Conservation (phyloP, 1,140 invertebrate species). For the Hycleus phaleratus region DNA sequence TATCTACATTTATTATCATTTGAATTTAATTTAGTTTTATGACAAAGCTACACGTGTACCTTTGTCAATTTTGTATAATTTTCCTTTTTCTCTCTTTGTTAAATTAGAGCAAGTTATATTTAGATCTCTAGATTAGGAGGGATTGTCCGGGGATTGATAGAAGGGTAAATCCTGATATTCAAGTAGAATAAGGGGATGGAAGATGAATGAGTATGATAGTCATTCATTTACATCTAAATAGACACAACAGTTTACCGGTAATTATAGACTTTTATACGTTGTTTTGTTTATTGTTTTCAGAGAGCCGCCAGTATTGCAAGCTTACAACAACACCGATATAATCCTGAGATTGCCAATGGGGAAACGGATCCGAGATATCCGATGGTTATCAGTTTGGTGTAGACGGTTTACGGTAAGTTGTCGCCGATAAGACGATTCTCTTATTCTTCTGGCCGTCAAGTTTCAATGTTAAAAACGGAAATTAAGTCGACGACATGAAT, state of each 20-base stretch:
- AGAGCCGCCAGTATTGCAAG: constrained; percentile 66
- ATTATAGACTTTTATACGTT: constrained; percentile 6
- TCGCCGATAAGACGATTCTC: too few relatives aligned
- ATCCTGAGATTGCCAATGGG: constrained; percentile 74
- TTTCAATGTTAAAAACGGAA: too few relatives aligned
- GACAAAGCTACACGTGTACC: too few relatives aligned
- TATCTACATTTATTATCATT: too few relatives aligned
- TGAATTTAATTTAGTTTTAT: too few relatives aligned
- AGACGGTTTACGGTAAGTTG: constrained; percentile 76
- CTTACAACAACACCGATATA: constrained; percentile 71
- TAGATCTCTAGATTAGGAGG: too few relatives aligned
- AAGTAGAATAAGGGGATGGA: background rate
- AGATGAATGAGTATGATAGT: constrained; percentile 24
- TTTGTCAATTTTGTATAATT: too few relatives aligned
- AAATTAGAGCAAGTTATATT: too few relatives aligned
- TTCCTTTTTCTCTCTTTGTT: too few relatives aligned
- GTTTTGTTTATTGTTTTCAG: constrained; percentile 47
- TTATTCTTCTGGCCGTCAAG: too few relatives aligned
- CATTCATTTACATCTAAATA: constrained; percentile 26
- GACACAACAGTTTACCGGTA: constrained; percentile 20
- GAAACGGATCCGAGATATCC: constrained; percentile 75
- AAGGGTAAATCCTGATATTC: too few relatives aligned
- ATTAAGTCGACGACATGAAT: background rate
- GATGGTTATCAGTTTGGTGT: constrained; percentile 87
- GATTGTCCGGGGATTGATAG: too few relatives aligned